Evolutionary conservation across 1,140 invertebrate genomes (phyloP), one percentile per base, ranked within the genome.

Genomic region (Heliconius himera): DNA sequence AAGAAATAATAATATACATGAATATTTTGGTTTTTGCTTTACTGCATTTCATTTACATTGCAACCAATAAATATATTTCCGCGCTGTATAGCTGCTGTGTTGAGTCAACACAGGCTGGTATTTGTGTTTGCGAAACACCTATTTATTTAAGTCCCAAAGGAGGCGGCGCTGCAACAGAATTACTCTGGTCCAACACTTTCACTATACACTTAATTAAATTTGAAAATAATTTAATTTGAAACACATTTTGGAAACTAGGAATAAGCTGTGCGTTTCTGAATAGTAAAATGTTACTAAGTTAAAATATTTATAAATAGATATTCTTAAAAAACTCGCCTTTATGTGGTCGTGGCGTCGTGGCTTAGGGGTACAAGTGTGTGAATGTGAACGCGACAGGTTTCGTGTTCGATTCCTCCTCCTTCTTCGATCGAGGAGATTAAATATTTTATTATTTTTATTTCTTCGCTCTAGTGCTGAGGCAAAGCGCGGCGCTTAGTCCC

Each of bases 61-160:
- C 22, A 16, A 56, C 22, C 9, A 66, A 66, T 26, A 56, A 56
- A 66, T 66, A 66, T 66, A 66, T 66, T 66, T 66, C 26, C 22
- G 22, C 56, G 8, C 56, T 66, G 60, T 66, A 11, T 66, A 66
- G 60, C 9, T 66, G 11, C 60, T 22, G 60, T 76, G 56, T 46
- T 76, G 66, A 76, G 60, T 26, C 20, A 76, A 76, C 46, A 66
- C 20, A 54, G 74, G 60, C 26, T 29, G 51, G 60, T 76, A 54
- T 76, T 76, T 76, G 36, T 76, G 66, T 76, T 76, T 76, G 74
- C 74, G 74, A 75, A 75, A 74, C 51, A 56, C 36, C 74, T 60
- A 70, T 76, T 76, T 76, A 76, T 76, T 70, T 66, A 70, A 66
- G 74, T 76, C 74, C 66, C 74, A 76, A 76, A 76, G 74, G 74